A percentile compares a stretch with the other conserved stretches of the same genome.
Evolutionary conservation across 2,888 invertebrate species (phyloP).

Genomic region (Callimorpha dominula): DNA sequence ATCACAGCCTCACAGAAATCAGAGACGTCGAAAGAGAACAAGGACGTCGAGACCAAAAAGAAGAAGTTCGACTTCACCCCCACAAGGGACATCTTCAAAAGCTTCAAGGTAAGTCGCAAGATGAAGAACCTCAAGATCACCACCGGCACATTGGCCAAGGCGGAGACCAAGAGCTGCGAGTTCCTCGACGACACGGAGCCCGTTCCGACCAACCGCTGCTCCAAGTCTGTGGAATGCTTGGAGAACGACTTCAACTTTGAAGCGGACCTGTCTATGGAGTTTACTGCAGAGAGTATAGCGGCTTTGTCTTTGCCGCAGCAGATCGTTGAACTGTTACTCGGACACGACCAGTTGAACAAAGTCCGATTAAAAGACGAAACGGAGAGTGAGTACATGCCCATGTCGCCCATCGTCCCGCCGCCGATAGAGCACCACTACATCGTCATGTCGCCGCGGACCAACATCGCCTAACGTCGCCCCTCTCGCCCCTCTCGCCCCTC

Average conservation of each 20-base stretch:
- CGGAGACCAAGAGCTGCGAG: conserved; percentile 82
- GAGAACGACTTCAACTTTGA: conserved; percentile 69
- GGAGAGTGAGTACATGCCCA: conserved; percentile 78
- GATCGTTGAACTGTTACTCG: conserved; percentile 75
- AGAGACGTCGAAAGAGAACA: conserved; percentile 73
- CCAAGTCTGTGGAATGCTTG: conserved; percentile 79
- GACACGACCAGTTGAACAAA: conserved; percentile 64
- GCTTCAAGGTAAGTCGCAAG: conserved; percentile 78
- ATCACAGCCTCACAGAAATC: conserved; percentile 71
- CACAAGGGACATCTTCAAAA: conserved; percentile 80
- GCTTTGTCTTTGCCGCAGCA: conserved; percentile 74
- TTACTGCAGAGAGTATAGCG: conserved; percentile 67
- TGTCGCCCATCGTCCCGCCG: conserved; percentile 76
- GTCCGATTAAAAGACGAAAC: conserved; percentile 60
- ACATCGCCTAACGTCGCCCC: conserved; percentile 66
- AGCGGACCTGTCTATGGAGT: conserved; percentile 70
- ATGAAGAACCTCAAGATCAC: conserved; percentile 76
- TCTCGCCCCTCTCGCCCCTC: too few relatives aligned
- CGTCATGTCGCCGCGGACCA: conserved; percentile 78
- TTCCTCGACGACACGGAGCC: conserved; percentile 75
- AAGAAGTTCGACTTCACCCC: conserved; percentile 84
- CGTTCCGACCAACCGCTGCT: conserved; percentile 68
- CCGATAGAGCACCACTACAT: conserved; percentile 77
- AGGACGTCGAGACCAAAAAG: conserved; percentile 78
- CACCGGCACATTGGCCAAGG: conserved; percentile 63